Percentiles rank a stretch among this genome's conserved stretches.
Evolutionary conservation across 1,140 invertebrate species (phyloP).

Genomic region (Drosophila trapezifrons): DNA sequence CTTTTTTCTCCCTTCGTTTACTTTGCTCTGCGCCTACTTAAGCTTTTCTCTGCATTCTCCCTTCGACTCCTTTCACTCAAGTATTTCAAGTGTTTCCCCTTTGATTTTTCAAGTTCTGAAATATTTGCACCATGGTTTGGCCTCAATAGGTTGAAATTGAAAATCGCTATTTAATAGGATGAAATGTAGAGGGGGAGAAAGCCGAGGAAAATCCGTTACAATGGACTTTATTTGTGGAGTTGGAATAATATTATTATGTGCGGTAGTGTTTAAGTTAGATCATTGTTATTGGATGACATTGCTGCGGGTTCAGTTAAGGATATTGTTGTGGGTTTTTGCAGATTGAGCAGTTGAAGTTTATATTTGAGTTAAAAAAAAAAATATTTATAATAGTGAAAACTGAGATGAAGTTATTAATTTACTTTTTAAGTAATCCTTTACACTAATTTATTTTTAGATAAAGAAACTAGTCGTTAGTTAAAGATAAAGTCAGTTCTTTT

Average conservation of each 20-base stretch:
- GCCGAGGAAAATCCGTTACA: background rate
- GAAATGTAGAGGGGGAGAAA: slow-evolving; percentile 1
- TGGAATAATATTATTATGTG: slow-evolving; percentile 56
- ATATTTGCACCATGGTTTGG: slow-evolving; percentile 40
- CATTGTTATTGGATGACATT: slow-evolving; percentile 10
- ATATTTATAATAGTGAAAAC: no score
- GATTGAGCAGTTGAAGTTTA: no score
- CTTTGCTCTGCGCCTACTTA: slow-evolving; percentile 57
- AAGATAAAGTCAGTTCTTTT: no score
- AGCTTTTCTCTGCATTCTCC: slow-evolving; percentile 53
- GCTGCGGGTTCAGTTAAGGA: background rate
- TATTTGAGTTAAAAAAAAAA: no score
- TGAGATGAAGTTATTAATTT: no score
- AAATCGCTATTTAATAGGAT: slow-evolving; percentile 42
- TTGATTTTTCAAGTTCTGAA: slow-evolving; percentile 43
- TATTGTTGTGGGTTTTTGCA: background rate
- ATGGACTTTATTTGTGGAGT: background rate
- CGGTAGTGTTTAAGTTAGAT: slow-evolving; percentile 12
- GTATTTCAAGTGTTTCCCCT: slow-evolving; percentile 62
- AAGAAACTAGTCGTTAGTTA: no score
- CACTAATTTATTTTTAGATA: no score
- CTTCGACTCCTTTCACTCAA: slow-evolving; percentile 40
- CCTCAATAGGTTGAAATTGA: slow-evolving; percentile 49
- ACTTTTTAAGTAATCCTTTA: no score
- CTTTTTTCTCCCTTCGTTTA: slow-evolving; percentile 5